These are phyloP conservation scores for Ooceraea biroi DNA, from an alignment of 1,140 invertebrate genomes.

Conservation along the genomic window DNA sequence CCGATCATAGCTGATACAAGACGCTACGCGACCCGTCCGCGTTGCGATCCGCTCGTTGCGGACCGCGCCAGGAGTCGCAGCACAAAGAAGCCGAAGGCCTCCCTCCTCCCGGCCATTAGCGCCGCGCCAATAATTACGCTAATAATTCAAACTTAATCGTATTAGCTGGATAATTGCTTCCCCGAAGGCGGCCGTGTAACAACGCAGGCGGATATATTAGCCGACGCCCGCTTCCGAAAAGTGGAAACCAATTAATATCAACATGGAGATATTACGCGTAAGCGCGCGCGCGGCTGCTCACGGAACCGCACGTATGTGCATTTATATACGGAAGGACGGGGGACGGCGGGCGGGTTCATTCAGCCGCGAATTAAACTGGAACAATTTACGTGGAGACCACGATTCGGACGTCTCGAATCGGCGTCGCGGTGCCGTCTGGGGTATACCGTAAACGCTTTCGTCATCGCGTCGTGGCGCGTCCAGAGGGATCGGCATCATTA, in stretches of 20 bases:
- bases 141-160: slow-evolving; percentile 54
- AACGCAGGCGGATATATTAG: slow-evolving; percentile 33
- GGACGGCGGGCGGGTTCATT: slow-evolving; percentile 18
- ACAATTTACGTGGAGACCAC: slow-evolving; percentile 47
- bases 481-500: slow-evolving; percentile 56
- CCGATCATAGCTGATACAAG: too few relatives aligned
- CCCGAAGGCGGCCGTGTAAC: slow-evolving; percentile 42
- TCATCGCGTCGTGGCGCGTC: slow-evolving; percentile 29
- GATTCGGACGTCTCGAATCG: too few relatives aligned
- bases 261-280: slow-evolving; percentile 55
- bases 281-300: slow-evolving; percentile 3
- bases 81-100: slow-evolving; percentile 45
- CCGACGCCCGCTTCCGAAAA: slow-evolving; percentile 54
- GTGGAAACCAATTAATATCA: slow-evolving; percentile 61
- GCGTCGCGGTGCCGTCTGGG: slow-evolving; percentile 15
- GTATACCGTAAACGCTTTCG: slow-evolving; percentile 34
- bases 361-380: slow-evolving; percentile 43
- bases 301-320: background rate
- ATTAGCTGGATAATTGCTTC: slow-evolving; percentile 53
- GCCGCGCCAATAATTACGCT: slow-evolving; percentile 43
- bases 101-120: slow-evolving; percentile 20
- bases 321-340: too few relatives aligned
- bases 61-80: slow-evolving; percentile 6
- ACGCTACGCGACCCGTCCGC: too few relatives aligned
- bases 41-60: too few relatives aligned